phyloP scores from a whole-genome alignment of 2,113 vertebrate species.

The Thermophis baileyi region DNA sequence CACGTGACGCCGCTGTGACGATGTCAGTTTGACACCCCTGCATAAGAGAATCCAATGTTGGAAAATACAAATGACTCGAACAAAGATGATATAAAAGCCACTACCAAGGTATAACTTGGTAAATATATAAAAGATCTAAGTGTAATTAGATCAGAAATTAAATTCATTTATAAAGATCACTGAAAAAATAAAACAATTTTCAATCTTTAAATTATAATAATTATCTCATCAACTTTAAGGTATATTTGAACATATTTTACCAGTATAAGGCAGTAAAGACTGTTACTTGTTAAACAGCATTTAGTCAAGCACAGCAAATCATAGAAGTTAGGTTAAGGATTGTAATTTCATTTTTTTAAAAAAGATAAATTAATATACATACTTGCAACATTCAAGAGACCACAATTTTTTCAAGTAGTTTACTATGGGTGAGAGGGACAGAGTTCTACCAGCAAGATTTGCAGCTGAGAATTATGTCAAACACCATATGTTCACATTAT shows the following conservation, averaged over 20 bases:
- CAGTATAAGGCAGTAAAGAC: slow-evolving; percentile 45
- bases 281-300: slow-evolving; percentile 37
- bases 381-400: slow-evolving; percentile 19
- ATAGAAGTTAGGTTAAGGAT: slow-evolving; percentile 26
- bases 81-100: not conserved
- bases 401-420: slow-evolving; percentile 26
- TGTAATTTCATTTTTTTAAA: not conserved
- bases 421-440: not conserved
- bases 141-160: slow-evolving; percentile 1
- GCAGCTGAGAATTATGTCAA: slow-evolving; percentile 56
- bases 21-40: too few relatives aligned
- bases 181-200: not conserved
- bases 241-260: slow-evolving; percentile 27
- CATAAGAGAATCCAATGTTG: not conserved
- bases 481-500: slow-evolving; percentile 62
- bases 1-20: too few relatives aligned
- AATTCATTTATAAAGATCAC: not conserved
- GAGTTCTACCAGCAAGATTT: slow-evolving; percentile 45
- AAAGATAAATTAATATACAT: not conserved
- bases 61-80: not conserved
- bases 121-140: not conserved
- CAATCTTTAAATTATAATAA: slow-evolving; percentile 37
- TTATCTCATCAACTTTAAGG: slow-evolving; percentile 55
- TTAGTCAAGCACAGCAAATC: slow-evolving; percentile 23
- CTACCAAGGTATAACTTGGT: not conserved